Evolutionary conservation across 1,140 invertebrate genomes (phyloP).

Genomic region (Palaemon carinicauda): DNA sequence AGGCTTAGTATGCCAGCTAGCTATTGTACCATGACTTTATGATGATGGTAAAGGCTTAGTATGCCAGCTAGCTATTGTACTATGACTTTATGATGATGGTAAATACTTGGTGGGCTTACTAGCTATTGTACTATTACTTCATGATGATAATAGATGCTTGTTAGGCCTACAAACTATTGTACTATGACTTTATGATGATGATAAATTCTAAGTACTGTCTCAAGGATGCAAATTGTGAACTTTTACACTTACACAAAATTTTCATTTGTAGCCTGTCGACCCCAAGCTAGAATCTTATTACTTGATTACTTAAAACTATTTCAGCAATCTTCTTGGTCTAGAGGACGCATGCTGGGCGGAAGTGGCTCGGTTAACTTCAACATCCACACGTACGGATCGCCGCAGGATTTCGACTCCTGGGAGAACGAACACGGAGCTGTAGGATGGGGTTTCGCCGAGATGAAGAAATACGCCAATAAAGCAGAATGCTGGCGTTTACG

Average conservation of each 20-base stretch:
- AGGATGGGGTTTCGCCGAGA: constrained; percentile 79
- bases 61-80: too few species aligned
- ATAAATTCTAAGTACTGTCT: neutral
- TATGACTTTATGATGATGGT: neutral
- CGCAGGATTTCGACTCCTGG: constrained; percentile 81
- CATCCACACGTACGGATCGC: constrained; percentile 84
- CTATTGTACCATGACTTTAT: too few species aligned
- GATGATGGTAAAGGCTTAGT: too few species aligned
- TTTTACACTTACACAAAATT: too few species aligned
- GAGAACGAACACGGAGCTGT: constrained; percentile 70
- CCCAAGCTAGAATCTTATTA: too few species aligned
- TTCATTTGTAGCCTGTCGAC: too few species aligned
- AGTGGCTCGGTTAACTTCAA: constrained; percentile 85
- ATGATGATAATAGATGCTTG: too few species aligned
- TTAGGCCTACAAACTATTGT: too few species aligned
- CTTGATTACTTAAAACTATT: neutral
- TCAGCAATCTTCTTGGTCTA: constrained; percentile 72
- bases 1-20: too few species aligned
- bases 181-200: too few species aligned
- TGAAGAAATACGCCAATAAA: constrained; percentile 56
- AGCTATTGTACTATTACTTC: too few species aligned
- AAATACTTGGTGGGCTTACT: too few species aligned
- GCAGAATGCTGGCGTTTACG: constrained; percentile 38
- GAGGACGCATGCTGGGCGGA: constrained; percentile 86
- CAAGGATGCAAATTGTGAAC: neutral